phyloP scores from a whole-genome alignment of 2,113 vertebrate genomes.

The Peromyscus polionotus region DNA sequence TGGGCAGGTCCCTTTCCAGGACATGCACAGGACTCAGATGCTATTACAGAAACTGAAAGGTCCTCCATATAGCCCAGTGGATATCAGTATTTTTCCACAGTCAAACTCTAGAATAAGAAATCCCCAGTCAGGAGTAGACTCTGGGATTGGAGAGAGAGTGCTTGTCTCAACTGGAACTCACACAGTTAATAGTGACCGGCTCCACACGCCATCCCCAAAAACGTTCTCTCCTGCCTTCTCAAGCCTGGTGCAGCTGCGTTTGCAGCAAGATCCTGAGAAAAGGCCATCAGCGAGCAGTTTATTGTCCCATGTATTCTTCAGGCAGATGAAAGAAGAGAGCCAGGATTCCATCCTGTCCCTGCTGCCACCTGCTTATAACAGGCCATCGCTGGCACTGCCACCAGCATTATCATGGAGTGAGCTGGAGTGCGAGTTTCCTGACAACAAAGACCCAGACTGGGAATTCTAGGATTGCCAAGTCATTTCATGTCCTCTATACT shows the following conservation, averaged over 20 bases:
- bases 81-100: conserved; percentile 90
- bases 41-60: conserved; percentile 97
- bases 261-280: conserved; percentile 96
- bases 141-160: conserved; percentile 96
- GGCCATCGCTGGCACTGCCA: conserved; percentile 83
- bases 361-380: conserved; percentile 92
- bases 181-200: conserved; percentile 92
- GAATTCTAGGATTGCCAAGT: conserved; percentile 86
- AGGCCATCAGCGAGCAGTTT: conserved; percentile 96
- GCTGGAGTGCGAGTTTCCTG: conserved; percentile 71
- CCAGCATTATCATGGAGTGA: conserved; percentile 75
- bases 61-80: conserved; percentile 92
- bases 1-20: conserved; percentile 96
- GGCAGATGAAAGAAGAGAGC: conserved; percentile 95
- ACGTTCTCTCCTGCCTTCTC: conserved; percentile 96
- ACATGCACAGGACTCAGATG: conserved; percentile 98
- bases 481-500: conserved; percentile 82
- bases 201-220: conserved; percentile 93
- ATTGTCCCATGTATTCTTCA: conserved; percentile 96
- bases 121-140: conserved; percentile 95
- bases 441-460: conserved; percentile 83
- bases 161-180: conserved; percentile 92
- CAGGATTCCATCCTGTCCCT: conserved; percentile 93
- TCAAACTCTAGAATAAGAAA: conserved; percentile 95
- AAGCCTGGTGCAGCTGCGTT: conserved; percentile 95